Base-by-base conservation (phyloP, 2,113 vertebrate genomes). In the Dasyurus viverrinus region DNA sequence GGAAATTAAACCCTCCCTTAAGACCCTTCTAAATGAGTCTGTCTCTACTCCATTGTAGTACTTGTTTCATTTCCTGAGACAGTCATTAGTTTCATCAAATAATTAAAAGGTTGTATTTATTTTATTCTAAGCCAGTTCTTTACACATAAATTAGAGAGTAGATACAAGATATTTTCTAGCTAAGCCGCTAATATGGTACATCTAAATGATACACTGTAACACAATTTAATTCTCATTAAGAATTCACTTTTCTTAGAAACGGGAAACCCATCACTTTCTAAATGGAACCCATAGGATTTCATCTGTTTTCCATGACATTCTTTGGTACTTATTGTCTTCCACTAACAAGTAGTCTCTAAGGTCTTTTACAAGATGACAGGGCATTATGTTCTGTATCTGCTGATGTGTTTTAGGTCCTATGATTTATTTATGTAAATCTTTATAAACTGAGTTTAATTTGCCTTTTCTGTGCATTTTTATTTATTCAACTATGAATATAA, bases 191-290 rank as follows among this genome's bases (percentile, higher is more conserved):
- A 89, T 93, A 7, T 27, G 47, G 14, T 76, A 30, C 91, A 50
- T 96, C 91, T 92, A 12, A 94, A 93, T 95, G 92, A 95, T 24
- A 57, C 23, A 76, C 2, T 91, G 26, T 92, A 91, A 91, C 52
- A n/a, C 90, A 92, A 92, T 93, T 96, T 90, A 91, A 26, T 97
- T 96, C 89, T 98, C 89, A 93, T 94, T 92, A 94, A 94, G 96
- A 53, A 92, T 92, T 92, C 9, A 12, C 7, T 95, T 89, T 95
- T 93, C 89, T 96, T 95, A n/a, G 30, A 90, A 92, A 90, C 93
- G 8, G 25, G 42, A 89, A 96, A 23, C 55, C 30, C 1, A 7
- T 52, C 48, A 16, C n/a, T 97, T 48, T 93, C 91, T 89, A 30
- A 84, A 0, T 84, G 50, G 57, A 95, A 36, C 60, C 54, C 54